A percentile compares a stretch with the other conserved stretches of the same genome.
Conservation (phyloP, 2,113 vertebrate species). For the Melanerpes formicivorus region DNA sequence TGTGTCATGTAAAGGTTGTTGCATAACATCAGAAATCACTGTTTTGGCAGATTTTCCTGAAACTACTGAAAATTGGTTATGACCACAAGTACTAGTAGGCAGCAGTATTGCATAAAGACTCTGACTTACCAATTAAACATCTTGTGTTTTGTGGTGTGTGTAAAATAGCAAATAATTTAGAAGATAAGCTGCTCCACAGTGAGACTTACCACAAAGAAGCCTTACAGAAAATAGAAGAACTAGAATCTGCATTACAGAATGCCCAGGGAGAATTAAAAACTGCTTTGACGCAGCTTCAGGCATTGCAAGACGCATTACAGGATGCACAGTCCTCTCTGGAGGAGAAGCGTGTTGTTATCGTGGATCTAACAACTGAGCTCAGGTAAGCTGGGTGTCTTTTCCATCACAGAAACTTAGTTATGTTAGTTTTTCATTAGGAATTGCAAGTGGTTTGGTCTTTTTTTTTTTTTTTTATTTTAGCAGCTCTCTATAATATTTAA, state of each 20-base stretch:
- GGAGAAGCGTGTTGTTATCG: slow-evolving; percentile 82
- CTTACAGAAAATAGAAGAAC: slow-evolving; percentile 83
- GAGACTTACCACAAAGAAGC: slow-evolving; percentile 82
- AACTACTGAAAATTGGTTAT: neutral
- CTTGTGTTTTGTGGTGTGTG: neutral
- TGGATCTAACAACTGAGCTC: slow-evolving; percentile 86
- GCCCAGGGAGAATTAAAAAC: slow-evolving; percentile 85
- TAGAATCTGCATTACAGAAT: slow-evolving; percentile 88
- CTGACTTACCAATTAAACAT: neutral
- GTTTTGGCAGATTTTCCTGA: neutral
- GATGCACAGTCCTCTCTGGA: slow-evolving; percentile 88
- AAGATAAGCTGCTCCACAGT: slow-evolving; percentile 87
- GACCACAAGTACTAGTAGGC: neutral
- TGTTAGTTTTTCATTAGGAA: neutral
- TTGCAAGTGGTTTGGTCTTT: neutral
- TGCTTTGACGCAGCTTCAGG: slow-evolving; percentile 84
- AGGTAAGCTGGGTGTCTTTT: slow-evolving; percentile 74
- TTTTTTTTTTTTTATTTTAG: neutral
- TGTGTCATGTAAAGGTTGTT: neutral
- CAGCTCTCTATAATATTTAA: neutral
- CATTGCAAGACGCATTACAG: slow-evolving; percentile 82
- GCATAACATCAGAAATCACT: neutral
- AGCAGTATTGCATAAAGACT: neutral
- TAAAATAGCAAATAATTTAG: slow-evolving; percentile 83
- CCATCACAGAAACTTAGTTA: neutral